phyloP scores from a whole-genome alignment of 2,797 vertebrate species.

The Todus mexicanus region DNA sequence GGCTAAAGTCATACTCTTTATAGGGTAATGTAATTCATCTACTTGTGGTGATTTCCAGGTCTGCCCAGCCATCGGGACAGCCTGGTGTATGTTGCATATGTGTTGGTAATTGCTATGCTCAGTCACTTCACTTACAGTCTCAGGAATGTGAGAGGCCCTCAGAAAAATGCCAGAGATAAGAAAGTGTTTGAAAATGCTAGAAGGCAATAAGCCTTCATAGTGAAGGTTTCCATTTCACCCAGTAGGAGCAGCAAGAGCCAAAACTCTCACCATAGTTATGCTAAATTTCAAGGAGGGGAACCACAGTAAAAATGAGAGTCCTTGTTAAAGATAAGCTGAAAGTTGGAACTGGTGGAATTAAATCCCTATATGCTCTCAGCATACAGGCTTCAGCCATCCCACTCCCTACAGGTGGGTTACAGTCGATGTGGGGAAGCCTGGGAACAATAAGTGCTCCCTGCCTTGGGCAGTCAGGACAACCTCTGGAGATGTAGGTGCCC shows the following conservation, averaged over 20 bases:
- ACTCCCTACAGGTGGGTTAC: neutral
- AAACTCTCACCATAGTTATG: neutral
- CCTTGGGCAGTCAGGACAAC: neutral
- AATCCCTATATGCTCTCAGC: neutral
- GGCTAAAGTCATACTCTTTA: constrained; percentile 5
- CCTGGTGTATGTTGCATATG: neutral
- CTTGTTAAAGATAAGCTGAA: neutral
- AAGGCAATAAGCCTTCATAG: neutral
- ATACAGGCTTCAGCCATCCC: neutral
- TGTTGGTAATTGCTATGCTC: constrained; percentile 3
- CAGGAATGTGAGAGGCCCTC: constrained; percentile 34
- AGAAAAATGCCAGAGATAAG: neutral
- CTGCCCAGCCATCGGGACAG: neutral
- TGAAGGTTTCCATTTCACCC: neutral
- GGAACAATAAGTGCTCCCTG: neutral
- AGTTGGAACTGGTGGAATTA: neutral
- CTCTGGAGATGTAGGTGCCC: neutral
- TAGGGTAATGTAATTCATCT: neutral
- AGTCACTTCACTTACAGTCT: constrained; percentile 47
- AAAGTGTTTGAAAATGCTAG: neutral
- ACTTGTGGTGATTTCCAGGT: neutral
- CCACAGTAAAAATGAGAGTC: neutral
- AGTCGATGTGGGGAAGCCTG: neutral
- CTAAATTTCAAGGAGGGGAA: neutral
- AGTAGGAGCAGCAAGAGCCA: neutral